Evolutionary conservation across 2,113 vertebrate genomes (phyloP), one percentile per base, ranked within the genome.

Genomic region (Tringa solitaria): DNA sequence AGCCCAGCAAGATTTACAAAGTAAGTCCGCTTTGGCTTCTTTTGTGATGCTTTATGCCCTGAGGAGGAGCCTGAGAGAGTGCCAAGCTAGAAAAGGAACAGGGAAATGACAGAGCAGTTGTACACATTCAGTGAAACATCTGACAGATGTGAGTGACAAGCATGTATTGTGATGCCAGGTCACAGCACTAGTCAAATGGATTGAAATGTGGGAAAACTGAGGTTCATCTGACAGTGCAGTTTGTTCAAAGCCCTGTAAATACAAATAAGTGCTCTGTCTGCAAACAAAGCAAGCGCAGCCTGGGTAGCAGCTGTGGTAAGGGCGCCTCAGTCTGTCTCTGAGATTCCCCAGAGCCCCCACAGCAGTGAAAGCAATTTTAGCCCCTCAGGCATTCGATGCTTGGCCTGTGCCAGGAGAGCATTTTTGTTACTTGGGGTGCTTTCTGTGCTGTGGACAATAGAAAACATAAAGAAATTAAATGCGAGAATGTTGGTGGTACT

Each of bases 271-370:
- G 37, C 51, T 93, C 54, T 94, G 86, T 89, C 77, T 87, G 77
- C 89, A 81, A 90, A 95, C 84, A 95, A 94, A 93, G 89, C 72
- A 84, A 90, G 61, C 26, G 45, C 63, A 87, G 84, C 48, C 73
- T 53, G 65, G 35, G 57, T 8, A 86, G 94, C 73, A 95, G 86
- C 90, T 96, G 93, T 26, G 74, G 53, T 45, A 53, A 75, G 60
- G 68, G 84, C 2, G 6, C 63, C 70, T 87, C 89, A 81, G 60
- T 80, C 87, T 91, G 61, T 46, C 79, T 65, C 54, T 78, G 65
- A 94, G 73, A 79, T 76, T 79, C 61, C 78, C 51, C 51, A 75
- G 65, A 68, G 76, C 6, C 30, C 53, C 26, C 70, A 32, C 12
- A 90, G 56, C 65, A 91, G 27, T 10, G 12, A 94, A 27, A 80